These are phyloP conservation scores for Brenthis daphne DNA, from an alignment of 2,888 invertebrate species.

Conservation along the genomic window DNA sequence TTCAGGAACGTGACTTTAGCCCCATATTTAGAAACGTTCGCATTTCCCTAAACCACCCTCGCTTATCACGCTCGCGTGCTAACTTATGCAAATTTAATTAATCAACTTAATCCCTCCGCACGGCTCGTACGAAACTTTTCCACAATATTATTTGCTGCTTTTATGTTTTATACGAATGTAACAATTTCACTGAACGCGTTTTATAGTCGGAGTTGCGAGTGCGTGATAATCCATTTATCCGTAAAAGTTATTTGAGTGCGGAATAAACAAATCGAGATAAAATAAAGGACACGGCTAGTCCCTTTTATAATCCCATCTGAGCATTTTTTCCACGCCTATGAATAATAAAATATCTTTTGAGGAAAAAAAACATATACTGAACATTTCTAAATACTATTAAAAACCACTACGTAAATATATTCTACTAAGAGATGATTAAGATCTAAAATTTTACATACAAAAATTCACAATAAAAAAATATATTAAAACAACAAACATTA, in stretches of 20 bases:
- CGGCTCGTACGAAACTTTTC: conserved; percentile 44
- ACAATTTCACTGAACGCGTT: conserved; percentile 20
- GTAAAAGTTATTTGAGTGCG: conserved; percentile 56
- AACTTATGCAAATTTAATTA: conserved; percentile 81
- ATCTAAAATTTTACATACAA: background rate
- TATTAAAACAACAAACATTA: conserved; percentile 14
- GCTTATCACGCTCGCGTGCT: conserved; percentile 67
- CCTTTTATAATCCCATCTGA: conserved; percentile 63
- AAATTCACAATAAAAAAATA: conserved; percentile 1
- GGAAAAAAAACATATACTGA: conserved; percentile 3
- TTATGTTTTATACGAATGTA: conserved; percentile 24
- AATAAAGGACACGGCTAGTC: conserved; percentile 63
- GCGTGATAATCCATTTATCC: conserved; percentile 55
- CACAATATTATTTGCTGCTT: conserved; percentile 33
- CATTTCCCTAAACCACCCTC: conserved; percentile 49
- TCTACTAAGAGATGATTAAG: background rate
- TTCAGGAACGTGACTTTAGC: conserved; percentile 66
- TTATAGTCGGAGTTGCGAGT: conserved; percentile 28
- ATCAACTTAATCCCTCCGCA: conserved; percentile 68
- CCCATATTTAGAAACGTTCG: conserved; percentile 62
- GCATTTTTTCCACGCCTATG: conserved; percentile 49
- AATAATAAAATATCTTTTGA: conserved; percentile 27
- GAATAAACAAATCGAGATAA: conserved; percentile 60
- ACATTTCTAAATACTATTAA: background rate
- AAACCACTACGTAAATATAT: background rate